These are phyloP conservation scores for Perca schrenkii DNA, from an alignment of 2,113 vertebrate species.

Conservation along the genomic window DNA sequence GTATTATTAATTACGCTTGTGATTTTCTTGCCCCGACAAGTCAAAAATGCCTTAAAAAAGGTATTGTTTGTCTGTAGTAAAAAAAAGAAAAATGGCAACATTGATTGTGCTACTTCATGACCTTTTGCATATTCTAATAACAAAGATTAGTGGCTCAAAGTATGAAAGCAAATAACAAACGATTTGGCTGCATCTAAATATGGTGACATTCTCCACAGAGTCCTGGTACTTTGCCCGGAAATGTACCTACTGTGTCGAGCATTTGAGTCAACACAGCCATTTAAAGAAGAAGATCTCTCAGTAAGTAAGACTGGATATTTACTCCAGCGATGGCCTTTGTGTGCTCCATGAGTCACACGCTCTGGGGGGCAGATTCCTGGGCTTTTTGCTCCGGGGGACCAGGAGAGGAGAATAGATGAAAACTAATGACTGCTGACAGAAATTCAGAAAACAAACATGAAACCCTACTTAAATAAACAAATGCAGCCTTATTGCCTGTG, in stretches of 20 bases:
- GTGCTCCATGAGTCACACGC: constrained; percentile 52
- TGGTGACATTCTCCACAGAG: constrained; percentile 22
- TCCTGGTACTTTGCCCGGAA: neutral
- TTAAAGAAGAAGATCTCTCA: constrained; percentile 4
- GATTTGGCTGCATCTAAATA: constrained; percentile 30
- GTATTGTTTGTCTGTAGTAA: constrained; percentile 8
- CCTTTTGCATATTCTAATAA: constrained; percentile 46
- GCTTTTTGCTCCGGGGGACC: constrained; percentile 4
- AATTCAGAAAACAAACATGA: constrained; percentile 47
- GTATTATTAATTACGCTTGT: neutral
- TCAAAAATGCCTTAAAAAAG: constrained; percentile 5
- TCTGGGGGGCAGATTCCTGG: constrained; percentile 24
- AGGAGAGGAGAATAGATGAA: constrained; percentile 51
- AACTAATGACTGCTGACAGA: constrained; percentile 57
- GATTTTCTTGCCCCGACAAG: neutral
- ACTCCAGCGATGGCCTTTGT: constrained; percentile 48
- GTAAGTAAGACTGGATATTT: constrained; percentile 34
- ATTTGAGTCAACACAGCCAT: constrained; percentile 17
- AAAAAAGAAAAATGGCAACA: constrained; percentile 28
- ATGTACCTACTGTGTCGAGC: constrained; percentile 19
- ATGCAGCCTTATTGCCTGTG: constrained; percentile 5
- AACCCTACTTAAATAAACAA: constrained; percentile 24
- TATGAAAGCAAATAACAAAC: constrained; percentile 19
- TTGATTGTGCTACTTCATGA: constrained; percentile 35
- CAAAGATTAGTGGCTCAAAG: constrained; percentile 31